Evolutionary conservation across 1,140 invertebrate species (phyloP).

Genomic region (Diprion similis): DNA sequence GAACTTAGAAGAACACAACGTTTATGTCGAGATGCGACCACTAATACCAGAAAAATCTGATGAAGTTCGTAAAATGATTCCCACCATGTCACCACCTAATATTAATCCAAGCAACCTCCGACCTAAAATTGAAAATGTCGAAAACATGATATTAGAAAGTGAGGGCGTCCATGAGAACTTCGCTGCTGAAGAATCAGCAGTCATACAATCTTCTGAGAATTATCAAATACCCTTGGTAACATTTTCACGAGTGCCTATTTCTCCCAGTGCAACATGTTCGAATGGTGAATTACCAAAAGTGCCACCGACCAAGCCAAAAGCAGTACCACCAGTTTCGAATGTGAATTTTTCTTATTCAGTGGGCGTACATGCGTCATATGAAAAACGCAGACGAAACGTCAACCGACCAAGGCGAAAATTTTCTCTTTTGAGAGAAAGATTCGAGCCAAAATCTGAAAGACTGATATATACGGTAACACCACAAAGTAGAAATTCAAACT

Average conservation of each 20-base stretch:
- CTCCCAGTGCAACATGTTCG: neutral
- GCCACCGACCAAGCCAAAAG: neutral
- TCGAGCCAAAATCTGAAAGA: constrained; percentile 63
- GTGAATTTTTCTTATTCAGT: neutral
- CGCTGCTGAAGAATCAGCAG: neutral
- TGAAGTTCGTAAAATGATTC: constrained; percentile 17
- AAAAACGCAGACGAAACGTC: constrained; percentile 53
- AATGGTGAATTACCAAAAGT: neutral
- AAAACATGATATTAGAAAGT: neutral
- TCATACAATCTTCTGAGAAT: constrained; percentile 6
- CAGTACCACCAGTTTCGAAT: neutral
- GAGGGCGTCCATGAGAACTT: neutral
- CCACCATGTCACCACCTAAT: neutral
- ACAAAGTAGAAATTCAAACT: constrained; percentile 20
- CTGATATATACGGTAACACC: constrained; percentile 55
- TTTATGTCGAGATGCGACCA: constrained; percentile 53
- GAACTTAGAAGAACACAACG: constrained; percentile 42
- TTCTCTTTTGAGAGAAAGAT: constrained; percentile 67
- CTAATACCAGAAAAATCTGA: constrained; percentile 34
- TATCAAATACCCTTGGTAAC: neutral
- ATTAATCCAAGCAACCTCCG: neutral
- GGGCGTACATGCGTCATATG: constrained; percentile 20
- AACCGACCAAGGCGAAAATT: constrained; percentile 66
- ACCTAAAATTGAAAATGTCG: neutral
- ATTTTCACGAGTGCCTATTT: neutral